Base-by-base conservation (phyloP, 2,113 vertebrate species). In the Passerina amoena region DNA sequence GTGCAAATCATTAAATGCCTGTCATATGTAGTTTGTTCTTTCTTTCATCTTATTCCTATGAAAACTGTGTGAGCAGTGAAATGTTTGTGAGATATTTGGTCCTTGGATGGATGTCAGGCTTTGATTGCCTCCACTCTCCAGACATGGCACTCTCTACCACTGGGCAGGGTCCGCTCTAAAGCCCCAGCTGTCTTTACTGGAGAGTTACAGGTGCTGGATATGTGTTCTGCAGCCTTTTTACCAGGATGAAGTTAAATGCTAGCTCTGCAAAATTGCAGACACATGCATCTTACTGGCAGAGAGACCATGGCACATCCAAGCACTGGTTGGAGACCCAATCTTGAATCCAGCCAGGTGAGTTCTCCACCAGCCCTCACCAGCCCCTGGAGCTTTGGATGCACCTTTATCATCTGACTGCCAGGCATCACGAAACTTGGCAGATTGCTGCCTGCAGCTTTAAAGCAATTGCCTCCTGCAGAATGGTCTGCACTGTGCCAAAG, bases 341-440 rank as follows among this genome's bases (percentile, higher is more conserved):
- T 54, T 16, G 37, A 59, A 4, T 17, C 6, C 35, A 10, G 23
- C 5, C 28, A 45, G 70, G 61, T 48, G 56, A 79, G 51, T 12
- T 75, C n/a, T 61, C 15, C 61, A 33, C 2, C 3, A 2, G n/a
- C 54, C 72, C 73, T 78, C 4, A 0, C 25, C 44, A 40, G 19
- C 11, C 24, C 21, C 38, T 9, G 25, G 37, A 12, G 4, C 40
- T 64, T 35, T 57, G 64, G 14, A 15, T 20, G 28, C 27, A n/a
- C 37, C 8, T 59, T 47, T 44, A 7, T 35, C 12, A 0, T 27
- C 38, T 44, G 44, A 22, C 35, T 90, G 35, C 24, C 48, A 21
- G 33, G 3, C 15, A 19, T 31, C 0, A 0, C 30, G 35, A 78
- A 25, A 48, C 23, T 19, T 27, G 21, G 14, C 24, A 64, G 44